phyloP scores from a whole-genome alignment of 2,797 vertebrate species.

The Squalus acanthias region DNA sequence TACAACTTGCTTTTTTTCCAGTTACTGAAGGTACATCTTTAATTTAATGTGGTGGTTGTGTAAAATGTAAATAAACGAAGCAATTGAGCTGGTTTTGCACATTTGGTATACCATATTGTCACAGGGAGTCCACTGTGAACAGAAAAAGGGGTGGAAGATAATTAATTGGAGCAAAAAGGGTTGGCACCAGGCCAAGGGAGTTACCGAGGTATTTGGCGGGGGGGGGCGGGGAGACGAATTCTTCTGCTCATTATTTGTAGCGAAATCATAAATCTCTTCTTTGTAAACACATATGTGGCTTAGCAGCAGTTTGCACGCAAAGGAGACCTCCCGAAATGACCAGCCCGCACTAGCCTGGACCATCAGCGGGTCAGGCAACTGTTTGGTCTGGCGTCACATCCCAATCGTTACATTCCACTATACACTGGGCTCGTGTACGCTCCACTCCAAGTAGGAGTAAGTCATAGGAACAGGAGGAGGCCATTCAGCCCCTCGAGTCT shows the following conservation, averaged over 20 bases:
- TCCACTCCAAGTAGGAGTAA: neutral
- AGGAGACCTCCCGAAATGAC: neutral
- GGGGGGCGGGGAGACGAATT: too few species aligned
- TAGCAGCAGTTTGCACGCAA: neutral
- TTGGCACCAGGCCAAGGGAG: neutral
- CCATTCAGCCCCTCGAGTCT: too few species aligned
- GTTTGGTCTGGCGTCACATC: neutral
- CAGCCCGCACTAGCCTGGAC: too few species aligned
- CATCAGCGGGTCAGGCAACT: neutral
- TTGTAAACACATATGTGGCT: neutral
- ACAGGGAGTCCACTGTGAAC: neutral
- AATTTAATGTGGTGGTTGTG: neutral
- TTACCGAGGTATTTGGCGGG: neutral
- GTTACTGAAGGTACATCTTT: conserved; percentile 2
- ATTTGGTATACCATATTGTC: neutral
- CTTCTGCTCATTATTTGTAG: neutral
- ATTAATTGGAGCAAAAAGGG: neutral
- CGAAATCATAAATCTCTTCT: neutral
- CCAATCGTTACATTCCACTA: neutral
- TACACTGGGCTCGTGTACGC: neutral
- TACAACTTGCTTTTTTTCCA: neutral
- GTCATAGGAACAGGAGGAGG: too few species aligned
- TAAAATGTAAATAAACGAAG: neutral
- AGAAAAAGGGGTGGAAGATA: neutral
- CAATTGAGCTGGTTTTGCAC: neutral